Conservation (phyloP, 2,113 vertebrate species). For the Chauna torquata region DNA sequence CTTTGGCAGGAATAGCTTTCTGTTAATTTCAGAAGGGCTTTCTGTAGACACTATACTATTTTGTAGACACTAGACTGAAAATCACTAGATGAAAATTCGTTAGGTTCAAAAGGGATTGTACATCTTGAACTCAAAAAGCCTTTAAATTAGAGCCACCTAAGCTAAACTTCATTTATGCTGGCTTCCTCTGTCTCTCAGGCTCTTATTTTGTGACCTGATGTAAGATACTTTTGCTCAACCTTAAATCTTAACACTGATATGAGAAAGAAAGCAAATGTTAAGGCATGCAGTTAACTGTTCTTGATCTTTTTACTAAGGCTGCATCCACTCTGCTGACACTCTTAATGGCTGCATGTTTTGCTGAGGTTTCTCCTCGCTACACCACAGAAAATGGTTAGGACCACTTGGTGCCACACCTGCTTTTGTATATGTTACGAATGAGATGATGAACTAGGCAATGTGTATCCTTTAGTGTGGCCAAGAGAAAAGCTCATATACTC, state of each 20-base stretch:
- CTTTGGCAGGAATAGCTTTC: neutral
- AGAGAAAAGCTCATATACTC: neutral
- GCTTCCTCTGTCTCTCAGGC: neutral
- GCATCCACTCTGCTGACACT: rapidly evolving
- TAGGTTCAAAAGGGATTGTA: neutral
- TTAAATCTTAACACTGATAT: neutral
- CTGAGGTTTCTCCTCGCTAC: neutral
- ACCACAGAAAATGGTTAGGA: neutral
- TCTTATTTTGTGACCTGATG: neutral
- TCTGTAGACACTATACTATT: neutral
- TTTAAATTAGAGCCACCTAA: neutral
- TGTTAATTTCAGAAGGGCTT: neutral
- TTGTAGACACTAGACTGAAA: neutral
- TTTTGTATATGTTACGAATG: too few species aligned
- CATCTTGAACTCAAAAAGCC: neutral
- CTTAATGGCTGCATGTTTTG: neutral
- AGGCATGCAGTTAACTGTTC: neutral
- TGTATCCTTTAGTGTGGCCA: neutral
- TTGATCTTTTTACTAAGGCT: neutral
- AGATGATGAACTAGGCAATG: neutral
- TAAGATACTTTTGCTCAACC: neutral
- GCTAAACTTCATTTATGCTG: neutral
- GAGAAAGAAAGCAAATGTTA: neutral
- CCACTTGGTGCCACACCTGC: neutral
- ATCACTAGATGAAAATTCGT: neutral